Conservation (phyloP, 2,888 invertebrate genomes). For the Spisula solida region DNA sequence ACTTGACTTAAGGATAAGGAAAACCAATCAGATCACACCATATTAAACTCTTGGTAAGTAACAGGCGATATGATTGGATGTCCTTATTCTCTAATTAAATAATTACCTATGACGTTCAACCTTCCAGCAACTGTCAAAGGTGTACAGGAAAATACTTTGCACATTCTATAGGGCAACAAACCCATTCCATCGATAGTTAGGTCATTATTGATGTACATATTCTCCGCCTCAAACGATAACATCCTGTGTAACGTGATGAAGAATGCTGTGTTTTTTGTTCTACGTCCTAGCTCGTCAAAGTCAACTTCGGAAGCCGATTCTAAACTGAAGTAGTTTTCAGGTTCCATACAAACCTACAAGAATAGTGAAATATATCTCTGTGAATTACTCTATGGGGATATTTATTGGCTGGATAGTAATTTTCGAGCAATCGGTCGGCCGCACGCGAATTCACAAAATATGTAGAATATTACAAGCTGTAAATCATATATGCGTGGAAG, state of each 20-base stretch:
- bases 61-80: too few species aligned
- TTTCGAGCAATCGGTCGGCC: too few species aligned
- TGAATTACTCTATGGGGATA: too few species aligned
- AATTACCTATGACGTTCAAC: slow-evolving; percentile 58
- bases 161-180: slow-evolving; percentile 50
- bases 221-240: slow-evolving; percentile 54
- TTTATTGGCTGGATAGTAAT: too few species aligned
- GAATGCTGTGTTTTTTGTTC: slow-evolving; percentile 38
- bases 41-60: too few species aligned
- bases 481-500: too few species aligned
- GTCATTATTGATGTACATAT: slow-evolving; percentile 61
- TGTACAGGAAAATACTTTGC: slow-evolving; percentile 32
- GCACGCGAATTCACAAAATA: too few species aligned
- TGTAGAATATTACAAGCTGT: too few species aligned
- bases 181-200: slow-evolving; percentile 34
- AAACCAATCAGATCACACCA: too few species aligned
- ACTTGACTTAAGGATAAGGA: too few species aligned
- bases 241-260: slow-evolving; percentile 54
- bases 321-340: slow-evolving; percentile 53
- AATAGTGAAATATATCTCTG: neutral
- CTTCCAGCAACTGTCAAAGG: neutral
- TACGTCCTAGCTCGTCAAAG: slow-evolving; percentile 53
- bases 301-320: slow-evolving; percentile 55
- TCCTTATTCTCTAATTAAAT: too few species aligned
- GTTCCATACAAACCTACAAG: slow-evolving; percentile 55